phyloP scores from a whole-genome alignment of 2,888 invertebrate species.

The Ischnura elegans region DNA sequence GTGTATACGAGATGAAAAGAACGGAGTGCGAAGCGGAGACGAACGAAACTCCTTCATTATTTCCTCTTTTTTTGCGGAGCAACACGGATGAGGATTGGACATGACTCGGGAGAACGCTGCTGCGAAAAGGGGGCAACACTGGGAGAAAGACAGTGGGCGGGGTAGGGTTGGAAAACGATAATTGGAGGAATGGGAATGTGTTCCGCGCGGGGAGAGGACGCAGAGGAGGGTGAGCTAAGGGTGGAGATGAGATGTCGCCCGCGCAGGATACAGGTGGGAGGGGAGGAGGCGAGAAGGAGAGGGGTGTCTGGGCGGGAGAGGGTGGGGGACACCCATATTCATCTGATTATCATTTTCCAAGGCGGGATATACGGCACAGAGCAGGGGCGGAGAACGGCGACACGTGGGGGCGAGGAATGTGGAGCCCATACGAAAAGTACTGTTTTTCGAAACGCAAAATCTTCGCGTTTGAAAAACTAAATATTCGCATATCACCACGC shows the following conservation, averaged over 20 bases:
- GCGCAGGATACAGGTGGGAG: neutral
- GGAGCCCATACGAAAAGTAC: too few relatives aligned
- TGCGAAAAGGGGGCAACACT: neutral
- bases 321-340: neutral
- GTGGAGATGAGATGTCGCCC: neutral
- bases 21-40: neutral
- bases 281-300: neutral
- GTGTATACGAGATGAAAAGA: too few relatives aligned
- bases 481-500: too few relatives aligned
- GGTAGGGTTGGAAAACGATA: neutral
- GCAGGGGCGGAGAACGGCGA: too few relatives aligned
- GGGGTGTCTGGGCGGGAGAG: neutral
- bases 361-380: neutral
- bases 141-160: neutral
- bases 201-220: neutral
- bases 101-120: neutral
- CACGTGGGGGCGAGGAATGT: too few relatives aligned
- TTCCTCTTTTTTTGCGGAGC: slow-evolving; percentile 14
- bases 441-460: too few relatives aligned
- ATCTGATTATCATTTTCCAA: neutral
- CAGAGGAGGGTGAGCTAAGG: neutral
- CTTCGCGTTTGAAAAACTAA: too few relatives aligned
- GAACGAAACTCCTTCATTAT: slow-evolving; percentile 10
- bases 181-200: slow-evolving; percentile 26
- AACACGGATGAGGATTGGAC: slow-evolving; percentile 33